Conservation (phyloP, 2,113 vertebrate species). For the Sphyrna mokarran region DNA sequence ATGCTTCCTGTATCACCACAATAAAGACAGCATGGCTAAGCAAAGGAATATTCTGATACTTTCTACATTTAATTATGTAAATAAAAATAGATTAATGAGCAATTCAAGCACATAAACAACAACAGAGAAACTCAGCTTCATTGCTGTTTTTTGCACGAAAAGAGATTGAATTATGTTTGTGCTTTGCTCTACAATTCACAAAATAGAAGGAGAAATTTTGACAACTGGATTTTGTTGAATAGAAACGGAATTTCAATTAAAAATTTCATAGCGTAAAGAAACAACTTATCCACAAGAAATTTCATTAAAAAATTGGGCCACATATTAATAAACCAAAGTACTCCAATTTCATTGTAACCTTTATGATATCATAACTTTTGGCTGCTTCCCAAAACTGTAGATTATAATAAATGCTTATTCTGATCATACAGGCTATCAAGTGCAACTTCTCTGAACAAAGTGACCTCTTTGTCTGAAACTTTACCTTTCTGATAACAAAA, state of each 20-base stretch:
- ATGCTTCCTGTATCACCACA: too few species aligned
- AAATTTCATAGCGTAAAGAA: neutral
- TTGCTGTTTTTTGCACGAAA: neutral
- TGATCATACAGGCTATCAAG: neutral
- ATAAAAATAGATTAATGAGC: neutral
- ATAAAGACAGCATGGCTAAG: neutral
- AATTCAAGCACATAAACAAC: neutral
- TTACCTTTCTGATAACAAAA: neutral
- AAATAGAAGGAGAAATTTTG: slow-evolving; percentile 3
- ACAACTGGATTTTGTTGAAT: neutral
- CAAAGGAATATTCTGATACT: neutral
- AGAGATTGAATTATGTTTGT: neutral
- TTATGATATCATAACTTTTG: neutral
- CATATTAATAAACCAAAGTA: neutral
- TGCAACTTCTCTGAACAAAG: neutral
- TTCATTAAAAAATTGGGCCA: neutral
- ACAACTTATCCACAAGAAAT: neutral
- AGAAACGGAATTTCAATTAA: neutral
- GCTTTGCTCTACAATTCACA: neutral
- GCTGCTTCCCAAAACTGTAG: neutral
- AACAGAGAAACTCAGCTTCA: neutral
- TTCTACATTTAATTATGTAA: neutral
- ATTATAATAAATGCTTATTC: neutral
- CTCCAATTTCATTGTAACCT: neutral
- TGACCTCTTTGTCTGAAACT: neutral